Percentiles rank a stretch among this genome's conserved stretches.
These are phyloP conservation scores for Heliocidaris erythrogramma DNA, from an alignment of 35 echinoderm and acorn worm species.

Conservation along the genomic window DNA sequence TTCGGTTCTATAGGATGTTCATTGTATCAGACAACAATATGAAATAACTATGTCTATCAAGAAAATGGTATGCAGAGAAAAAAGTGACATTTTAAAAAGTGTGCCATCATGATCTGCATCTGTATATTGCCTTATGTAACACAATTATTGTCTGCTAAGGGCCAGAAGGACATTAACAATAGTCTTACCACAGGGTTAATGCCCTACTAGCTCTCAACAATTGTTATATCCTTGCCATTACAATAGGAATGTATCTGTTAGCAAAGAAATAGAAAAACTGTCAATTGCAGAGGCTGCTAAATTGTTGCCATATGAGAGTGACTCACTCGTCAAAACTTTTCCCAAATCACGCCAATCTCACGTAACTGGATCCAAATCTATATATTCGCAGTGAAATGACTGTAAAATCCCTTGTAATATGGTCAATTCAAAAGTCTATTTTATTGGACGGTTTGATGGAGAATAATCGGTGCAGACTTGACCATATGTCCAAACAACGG, in stretches of 20 bases:
- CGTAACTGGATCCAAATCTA: conserved; percentile 9
- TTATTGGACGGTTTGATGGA: not conserved
- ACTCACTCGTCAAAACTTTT: conserved; percentile 10
- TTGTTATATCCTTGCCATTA: not conserved
- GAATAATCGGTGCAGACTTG: not conserved
- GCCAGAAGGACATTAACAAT: not conserved
- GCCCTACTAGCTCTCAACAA: not conserved
- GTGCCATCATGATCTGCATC: not conserved
- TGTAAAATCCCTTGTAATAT: not conserved
- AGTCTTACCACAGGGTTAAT: not conserved
- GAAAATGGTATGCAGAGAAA: not conserved
- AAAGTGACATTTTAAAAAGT: not conserved
- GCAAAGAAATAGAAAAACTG: not conserved
- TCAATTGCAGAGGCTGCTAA: not conserved
- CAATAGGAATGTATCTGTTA: not conserved
- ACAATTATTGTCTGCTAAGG: not conserved
- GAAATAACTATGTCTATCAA: not conserved
- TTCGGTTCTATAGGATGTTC: not conserved
- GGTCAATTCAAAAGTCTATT: conserved; percentile 8
- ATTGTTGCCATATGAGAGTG: not conserved
- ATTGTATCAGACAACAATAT: not conserved
- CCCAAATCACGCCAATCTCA: not conserved
- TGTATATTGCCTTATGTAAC: not conserved
- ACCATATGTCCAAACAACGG: not conserved
- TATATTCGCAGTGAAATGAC: conserved; percentile 17